These are phyloP conservation scores for Brachyptera risi DNA, from an alignment of 2,888 invertebrate genomes.

Conservation along the genomic window DNA sequence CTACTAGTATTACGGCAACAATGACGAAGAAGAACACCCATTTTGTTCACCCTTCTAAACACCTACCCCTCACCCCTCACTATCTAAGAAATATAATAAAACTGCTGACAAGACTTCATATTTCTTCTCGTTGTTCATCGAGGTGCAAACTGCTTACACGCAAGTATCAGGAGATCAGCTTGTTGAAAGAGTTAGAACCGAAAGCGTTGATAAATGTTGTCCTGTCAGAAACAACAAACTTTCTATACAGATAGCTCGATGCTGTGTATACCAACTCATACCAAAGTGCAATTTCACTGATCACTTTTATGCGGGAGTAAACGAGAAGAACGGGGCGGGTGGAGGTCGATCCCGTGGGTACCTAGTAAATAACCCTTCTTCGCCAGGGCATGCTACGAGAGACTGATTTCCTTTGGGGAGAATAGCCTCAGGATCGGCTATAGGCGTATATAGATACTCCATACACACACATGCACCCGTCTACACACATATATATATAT, in stretches of 20 bases:
- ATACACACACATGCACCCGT: neutral
- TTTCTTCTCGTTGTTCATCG: neutral
- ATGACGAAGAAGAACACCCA: neutral
- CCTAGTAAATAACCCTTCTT: conserved; percentile 25
- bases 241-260: conserved; percentile 9
- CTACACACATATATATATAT: too few relatives aligned
- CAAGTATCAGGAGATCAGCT: neutral
- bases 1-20: conserved; percentile 7
- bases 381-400: neutral
- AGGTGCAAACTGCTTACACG: conserved; percentile 12
- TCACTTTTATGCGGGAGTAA: conserved; percentile 21
- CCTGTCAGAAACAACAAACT: conserved; percentile 21
- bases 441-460: neutral
- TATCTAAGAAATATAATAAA: conserved; percentile 16
- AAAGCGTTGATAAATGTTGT: conserved; percentile 9
- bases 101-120: conserved; percentile 9
- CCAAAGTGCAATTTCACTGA: conserved; percentile 22
- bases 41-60: conserved; percentile 8
- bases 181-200: conserved; percentile 3
- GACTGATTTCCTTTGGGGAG: conserved; percentile 26
- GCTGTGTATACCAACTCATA: conserved; percentile 1
- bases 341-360: conserved; percentile 15
- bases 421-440: conserved; percentile 1
- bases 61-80: neutral
- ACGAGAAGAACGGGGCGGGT: too few relatives aligned